These are phyloP conservation scores for Microctonus aethiopoides DNA, from an alignment of 2,888 invertebrate species.

Conservation along the genomic window DNA sequence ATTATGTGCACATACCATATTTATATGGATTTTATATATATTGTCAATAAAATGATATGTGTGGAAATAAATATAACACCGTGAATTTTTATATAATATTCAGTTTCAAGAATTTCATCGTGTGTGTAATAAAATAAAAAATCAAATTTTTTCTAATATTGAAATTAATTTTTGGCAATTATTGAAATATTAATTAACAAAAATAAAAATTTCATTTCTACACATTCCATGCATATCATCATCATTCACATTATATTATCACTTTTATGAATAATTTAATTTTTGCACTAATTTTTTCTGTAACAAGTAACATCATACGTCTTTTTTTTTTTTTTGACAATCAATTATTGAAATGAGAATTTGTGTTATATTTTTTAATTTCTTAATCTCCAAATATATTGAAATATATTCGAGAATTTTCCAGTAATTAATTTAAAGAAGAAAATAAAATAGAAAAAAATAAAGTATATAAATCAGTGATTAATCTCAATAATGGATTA, in stretches of 20 bases:
- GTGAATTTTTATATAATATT: neutral
- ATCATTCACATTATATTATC: neutral
- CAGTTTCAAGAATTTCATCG: neutral
- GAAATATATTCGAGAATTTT: neutral
- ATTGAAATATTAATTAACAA: constrained; percentile 12
- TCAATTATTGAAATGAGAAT: neutral
- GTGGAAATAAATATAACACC: neutral
- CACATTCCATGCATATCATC: constrained; percentile 18
- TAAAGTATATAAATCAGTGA: neutral
- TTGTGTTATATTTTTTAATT: neutral
- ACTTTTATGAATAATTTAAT: constrained; percentile 15
- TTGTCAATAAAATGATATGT: neutral
- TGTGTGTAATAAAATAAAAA: neutral
- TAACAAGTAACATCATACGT: constrained; percentile 52
- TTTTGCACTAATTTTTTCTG: constrained; percentile 44
- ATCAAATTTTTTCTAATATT: neutral
- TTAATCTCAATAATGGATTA: neutral
- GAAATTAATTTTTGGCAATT: constrained; percentile 3
- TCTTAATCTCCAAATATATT: neutral
- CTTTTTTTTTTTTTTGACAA: constrained; percentile 36
- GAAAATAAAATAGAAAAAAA: neutral
- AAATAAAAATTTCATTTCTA: constrained; percentile 11
- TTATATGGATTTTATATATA: too few relatives aligned
- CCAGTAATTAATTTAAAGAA: neutral
- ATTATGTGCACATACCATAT: constrained; percentile 3